Base-by-base conservation (phyloP, 2,113 vertebrate species). In the Periophthalmodon schlosseri region DNA sequence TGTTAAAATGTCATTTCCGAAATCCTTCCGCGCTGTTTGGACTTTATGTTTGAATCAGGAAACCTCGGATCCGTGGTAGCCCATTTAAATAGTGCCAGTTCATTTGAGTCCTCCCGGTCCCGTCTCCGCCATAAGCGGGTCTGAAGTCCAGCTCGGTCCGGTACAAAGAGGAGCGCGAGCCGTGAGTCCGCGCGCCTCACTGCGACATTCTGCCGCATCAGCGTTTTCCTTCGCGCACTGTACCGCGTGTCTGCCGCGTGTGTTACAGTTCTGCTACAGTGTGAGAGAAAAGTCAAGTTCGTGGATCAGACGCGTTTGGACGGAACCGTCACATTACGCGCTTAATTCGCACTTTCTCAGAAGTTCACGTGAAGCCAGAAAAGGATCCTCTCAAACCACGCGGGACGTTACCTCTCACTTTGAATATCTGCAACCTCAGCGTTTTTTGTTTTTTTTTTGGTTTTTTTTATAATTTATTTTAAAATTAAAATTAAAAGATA, bases 161-260 rank as follows among this genome's bases (percentile, higher is more conserved):
- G 9, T 7, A 60, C 57, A 60, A 60, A 28, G 56, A 60, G 21
- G 23, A 14, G 23, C 23, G 24, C 23, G 56, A 28, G 57, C 23
- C 23, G 23, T 60, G 57, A 14, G 57, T 28, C 57, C 57, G 23
- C 57, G 57, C 57, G 57, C 57, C 2, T 28, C 57, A 60, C 57
- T 60, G 57, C 57, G 57, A 60, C 57, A 60, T 28, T 60, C 57
- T 60, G 57, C 57, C 57, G 57, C 57, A 60, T 60, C 57, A 60
- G 57, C 57, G 57, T 60, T 60, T 60, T 60, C 23, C 57, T 28
- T 2, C 57, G 23, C 56, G n/a, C 23, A 56, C 52, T 56, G 52
- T 56, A 56, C 52, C 52, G 20, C 52, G 52, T 54, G 15, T 54
- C 18, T 54, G 49, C 49, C 49, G 49, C 49, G 5, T 18, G 49